Evolutionary conservation across 2,888 invertebrate genomes (phyloP).

Genomic region (Andrena praecox): DNA sequence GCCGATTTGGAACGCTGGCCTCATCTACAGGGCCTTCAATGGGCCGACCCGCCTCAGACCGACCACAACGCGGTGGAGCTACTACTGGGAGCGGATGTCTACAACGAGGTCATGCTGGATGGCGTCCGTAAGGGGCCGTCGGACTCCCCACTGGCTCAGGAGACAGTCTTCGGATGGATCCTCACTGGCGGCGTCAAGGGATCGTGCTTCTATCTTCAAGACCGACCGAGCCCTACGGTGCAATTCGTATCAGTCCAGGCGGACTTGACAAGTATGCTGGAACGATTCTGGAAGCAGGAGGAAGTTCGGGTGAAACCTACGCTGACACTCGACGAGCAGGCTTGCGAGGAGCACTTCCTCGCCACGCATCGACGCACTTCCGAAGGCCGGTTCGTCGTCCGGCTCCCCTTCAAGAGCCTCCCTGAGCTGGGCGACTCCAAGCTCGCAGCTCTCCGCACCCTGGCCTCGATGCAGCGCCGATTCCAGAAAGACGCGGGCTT

Average conservation of each 20-base stretch:
- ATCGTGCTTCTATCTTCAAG: rapidly evolving
- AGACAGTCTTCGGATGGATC: slow-evolving; percentile 6
- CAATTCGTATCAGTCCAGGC: neutral
- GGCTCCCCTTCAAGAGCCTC: neutral
- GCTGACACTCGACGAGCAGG: neutral
- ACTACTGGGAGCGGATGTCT: neutral
- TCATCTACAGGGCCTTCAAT: too few relatives aligned
- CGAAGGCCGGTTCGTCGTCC: neutral
- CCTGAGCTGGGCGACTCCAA: rapidly evolving
- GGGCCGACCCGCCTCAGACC: neutral
- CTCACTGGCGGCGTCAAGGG: neutral
- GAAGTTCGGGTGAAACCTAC: neutral
- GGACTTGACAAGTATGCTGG: neutral
- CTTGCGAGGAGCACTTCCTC: neutral
- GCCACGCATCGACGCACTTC: neutral
- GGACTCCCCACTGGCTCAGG: neutral
- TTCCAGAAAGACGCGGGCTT: neutral
- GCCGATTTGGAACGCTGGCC: neutral
- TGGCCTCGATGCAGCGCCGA: neutral
- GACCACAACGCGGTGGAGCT: neutral
- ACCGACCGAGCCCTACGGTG: rapidly evolving
- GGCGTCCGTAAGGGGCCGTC: neutral
- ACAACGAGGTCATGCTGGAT: neutral
- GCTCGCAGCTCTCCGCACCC: neutral
- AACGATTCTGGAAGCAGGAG: neutral